These are phyloP conservation scores for Lithobius niger DNA, from an alignment of 1,140 invertebrate species.

Conservation along the genomic window DNA sequence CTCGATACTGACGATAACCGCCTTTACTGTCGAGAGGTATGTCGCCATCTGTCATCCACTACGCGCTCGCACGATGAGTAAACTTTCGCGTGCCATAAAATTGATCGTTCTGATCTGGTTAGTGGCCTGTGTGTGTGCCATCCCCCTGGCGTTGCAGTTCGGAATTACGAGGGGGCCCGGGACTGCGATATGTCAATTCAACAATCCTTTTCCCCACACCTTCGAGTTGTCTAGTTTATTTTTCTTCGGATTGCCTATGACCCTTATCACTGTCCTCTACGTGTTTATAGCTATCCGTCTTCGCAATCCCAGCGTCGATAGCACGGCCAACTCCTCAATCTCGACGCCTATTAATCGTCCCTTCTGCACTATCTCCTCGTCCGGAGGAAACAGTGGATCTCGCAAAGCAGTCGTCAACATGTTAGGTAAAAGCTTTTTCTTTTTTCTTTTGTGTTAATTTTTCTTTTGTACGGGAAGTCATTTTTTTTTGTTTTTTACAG, in stretches of 20 bases:
- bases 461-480: too few relatives aligned
- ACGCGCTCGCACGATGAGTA: constrained; percentile 69
- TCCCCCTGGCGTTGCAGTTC: constrained; percentile 47
- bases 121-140: constrained; percentile 46
- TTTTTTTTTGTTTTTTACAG: too few relatives aligned
- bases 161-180: constrained; percentile 17
- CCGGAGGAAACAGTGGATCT: neutral
- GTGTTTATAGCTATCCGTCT: constrained; percentile 62
- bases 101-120: constrained; percentile 47
- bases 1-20: constrained; percentile 80
- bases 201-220: constrained; percentile 39
- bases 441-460: too few relatives aligned
- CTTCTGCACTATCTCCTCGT: neutral
- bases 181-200: neutral
- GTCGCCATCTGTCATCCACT: constrained; percentile 92
- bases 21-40: constrained; percentile 89
- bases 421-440: too few relatives aligned
- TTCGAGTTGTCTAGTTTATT: constrained; percentile 71
- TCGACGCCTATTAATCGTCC: neutral
- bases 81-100: constrained; percentile 43
- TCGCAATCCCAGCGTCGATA: constrained; percentile 36
- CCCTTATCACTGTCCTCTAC: constrained; percentile 68
- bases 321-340: neutral
- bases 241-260: constrained; percentile 75
- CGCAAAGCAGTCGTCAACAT: constrained; percentile 12